These are phyloP conservation scores for Sarotherodon lohbergeri DNA, from an alignment of 2,113 vertebrate genomes.

Conservation along the genomic window DNA sequence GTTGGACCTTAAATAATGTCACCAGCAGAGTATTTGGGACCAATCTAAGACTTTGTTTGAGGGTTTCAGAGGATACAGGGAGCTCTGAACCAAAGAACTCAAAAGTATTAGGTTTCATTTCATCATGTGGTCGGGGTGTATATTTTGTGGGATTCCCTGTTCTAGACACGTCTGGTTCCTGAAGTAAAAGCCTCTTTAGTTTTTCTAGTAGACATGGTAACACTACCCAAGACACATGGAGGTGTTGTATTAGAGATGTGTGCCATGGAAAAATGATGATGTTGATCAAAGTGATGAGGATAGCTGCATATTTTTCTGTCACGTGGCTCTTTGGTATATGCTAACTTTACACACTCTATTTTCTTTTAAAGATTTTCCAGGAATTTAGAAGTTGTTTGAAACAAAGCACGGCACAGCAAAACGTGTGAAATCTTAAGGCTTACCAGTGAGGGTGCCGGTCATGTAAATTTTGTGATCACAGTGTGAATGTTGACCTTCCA, in stretches of 20 bases:
- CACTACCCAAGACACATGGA: not conserved
- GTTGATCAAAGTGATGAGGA: not conserved
- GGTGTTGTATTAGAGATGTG: not conserved
- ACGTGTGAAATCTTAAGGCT: fast-evolving
- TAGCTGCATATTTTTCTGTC: not conserved
- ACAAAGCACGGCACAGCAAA: not conserved
- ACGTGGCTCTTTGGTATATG: not conserved
- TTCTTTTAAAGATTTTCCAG: not conserved
- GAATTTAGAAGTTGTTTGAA: not conserved
- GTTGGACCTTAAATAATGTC: not conserved
- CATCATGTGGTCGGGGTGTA: not conserved
- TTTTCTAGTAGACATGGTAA: not conserved
- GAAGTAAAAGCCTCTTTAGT: not conserved
- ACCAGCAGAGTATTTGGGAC: not conserved
- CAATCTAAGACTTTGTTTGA: not conserved
- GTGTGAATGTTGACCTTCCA: not conserved
- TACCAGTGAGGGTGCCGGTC: not conserved
- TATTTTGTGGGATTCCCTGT: not conserved
- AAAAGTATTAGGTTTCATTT: not conserved
- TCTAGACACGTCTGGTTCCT: not conserved
- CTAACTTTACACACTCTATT: not conserved
- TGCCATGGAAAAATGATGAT: not conserved
- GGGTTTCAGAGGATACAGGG: not conserved
- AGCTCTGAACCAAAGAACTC: conserved; percentile 29
- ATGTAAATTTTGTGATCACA: not conserved